Base-by-base conservation (phyloP, 2,797 vertebrate species). In the Karalla daura region DNA sequence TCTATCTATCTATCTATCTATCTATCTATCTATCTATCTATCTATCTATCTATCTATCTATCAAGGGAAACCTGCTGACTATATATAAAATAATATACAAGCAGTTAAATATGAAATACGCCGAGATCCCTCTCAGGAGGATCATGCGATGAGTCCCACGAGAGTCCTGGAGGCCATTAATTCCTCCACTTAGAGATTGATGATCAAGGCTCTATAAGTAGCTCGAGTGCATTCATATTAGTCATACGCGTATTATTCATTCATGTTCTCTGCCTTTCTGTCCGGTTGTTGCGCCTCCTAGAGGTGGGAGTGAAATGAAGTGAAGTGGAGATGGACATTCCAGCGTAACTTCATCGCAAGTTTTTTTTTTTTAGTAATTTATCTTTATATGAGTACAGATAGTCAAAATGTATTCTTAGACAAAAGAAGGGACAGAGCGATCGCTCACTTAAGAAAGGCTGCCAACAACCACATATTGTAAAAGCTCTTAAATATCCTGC, bases 1-100 rank as follows among this genome's bases (percentile, higher is more conserved):
- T 80, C 64, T 64, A 41, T 72, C 59, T 79, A 47, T 79, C 50
- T 69, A 45, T 68, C 63, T 55, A 27, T 71, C 56, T 66, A 50
- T 66, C 37, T 66, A 30, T 55, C 60, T 25, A 46, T 45, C 43
- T 45, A 45, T 45, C 41, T 44, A 44, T 41, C 40, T 40, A 40
- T 40, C 32, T 61, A 39, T 30, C 59, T 51, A 41, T 11, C 28
- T 28, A 20, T 49, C 4, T 18, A 0, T 50, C 32, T 24, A n/a
- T 37, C 7, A 59, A 35, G 2, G 21, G 9, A 20, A 25, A 14
- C n/a, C 12, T 7, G n/a, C n/a, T n/a, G 10, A 35, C 15, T 12
- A 9, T 7, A 41, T 35, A 5, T 12, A 30, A 23, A 6, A 45
- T 24, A n/a, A 47, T 18, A 45, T 17, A 32, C 9, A 18, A 20